Percentiles rank a stretch among this genome's conserved stretches.
phyloP scores from a whole-genome alignment of 2,888 invertebrate genomes.

The Myathropa florea region DNA sequence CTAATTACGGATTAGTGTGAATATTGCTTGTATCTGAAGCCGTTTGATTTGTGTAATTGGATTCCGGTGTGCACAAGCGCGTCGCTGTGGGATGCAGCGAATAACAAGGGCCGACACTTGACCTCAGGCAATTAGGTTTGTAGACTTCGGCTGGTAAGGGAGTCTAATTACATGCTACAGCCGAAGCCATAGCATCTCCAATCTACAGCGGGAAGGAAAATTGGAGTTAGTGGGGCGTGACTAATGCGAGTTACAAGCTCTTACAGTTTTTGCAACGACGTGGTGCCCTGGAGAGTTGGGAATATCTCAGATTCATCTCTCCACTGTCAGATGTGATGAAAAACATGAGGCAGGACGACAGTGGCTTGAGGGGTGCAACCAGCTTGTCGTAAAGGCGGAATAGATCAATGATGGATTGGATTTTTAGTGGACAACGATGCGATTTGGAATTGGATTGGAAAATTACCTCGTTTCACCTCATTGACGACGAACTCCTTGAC shows the following conservation, averaged over 20 bases:
- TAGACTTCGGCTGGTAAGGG: neutral
- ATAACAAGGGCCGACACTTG: neutral
- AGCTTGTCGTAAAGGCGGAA: neutral
- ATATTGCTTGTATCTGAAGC: neutral
- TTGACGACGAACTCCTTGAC: too few relatives aligned
- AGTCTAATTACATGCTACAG: neutral
- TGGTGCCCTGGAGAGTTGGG: neutral
- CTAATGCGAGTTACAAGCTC: neutral
- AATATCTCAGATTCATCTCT: neutral
- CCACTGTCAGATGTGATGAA: neutral
- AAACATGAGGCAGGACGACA: neutral
- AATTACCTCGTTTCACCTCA: too few relatives aligned
- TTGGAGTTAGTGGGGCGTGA: neutral
- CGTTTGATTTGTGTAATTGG: neutral
- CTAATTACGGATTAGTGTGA: neutral
- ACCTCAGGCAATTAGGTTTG: neutral
- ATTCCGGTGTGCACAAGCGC: neutral
- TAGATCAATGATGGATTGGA: neutral
- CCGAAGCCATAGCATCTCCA: neutral
- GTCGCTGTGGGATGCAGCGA: neutral
- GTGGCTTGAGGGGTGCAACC: neutral
- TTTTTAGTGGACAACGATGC: neutral
- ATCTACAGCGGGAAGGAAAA: neutral
- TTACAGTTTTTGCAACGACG: neutral
- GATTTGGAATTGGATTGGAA: too few relatives aligned